phyloP scores from a whole-genome alignment of 2,113 vertebrate genomes.

The Melanerpes formicivorus region DNA sequence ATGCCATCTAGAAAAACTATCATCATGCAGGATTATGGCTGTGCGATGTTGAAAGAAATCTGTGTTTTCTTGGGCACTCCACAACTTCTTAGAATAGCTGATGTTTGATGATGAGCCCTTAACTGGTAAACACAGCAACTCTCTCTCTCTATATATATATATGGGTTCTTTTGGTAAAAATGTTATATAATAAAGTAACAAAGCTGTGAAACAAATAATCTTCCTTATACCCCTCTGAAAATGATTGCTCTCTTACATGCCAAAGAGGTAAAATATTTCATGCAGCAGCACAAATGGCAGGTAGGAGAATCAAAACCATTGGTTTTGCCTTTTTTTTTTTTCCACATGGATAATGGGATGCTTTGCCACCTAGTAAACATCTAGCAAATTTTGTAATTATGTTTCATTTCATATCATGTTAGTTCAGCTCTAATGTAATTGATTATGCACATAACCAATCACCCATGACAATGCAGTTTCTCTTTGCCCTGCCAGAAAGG shows the following conservation, averaged over 20 bases:
- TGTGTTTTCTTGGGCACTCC: neutral
- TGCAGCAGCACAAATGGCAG: neutral
- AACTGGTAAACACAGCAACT: neutral
- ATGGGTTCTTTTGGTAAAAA: neutral
- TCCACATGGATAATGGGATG: accelerated
- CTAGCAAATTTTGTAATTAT: neutral
- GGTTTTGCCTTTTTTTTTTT: neutral
- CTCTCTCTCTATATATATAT: neutral
- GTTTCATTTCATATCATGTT: neutral
- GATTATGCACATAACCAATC: neutral
- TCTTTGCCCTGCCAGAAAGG: neutral
- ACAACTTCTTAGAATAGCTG: neutral
- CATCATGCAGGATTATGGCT: neutral
- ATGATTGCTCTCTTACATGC: neutral
- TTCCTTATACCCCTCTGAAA: neutral
- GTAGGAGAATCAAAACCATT: neutral
- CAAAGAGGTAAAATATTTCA: neutral
- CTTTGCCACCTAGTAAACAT: neutral
- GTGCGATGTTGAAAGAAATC: neutral
- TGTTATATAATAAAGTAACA: neutral
- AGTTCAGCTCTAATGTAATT: neutral
- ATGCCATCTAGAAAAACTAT: neutral
- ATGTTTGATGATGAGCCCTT: neutral
- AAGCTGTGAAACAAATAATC: neutral
- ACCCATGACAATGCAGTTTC: accelerated